Evolutionary conservation across 2,797 vertebrate species (phyloP).

Genomic region (Diplodus sargus): DNA sequence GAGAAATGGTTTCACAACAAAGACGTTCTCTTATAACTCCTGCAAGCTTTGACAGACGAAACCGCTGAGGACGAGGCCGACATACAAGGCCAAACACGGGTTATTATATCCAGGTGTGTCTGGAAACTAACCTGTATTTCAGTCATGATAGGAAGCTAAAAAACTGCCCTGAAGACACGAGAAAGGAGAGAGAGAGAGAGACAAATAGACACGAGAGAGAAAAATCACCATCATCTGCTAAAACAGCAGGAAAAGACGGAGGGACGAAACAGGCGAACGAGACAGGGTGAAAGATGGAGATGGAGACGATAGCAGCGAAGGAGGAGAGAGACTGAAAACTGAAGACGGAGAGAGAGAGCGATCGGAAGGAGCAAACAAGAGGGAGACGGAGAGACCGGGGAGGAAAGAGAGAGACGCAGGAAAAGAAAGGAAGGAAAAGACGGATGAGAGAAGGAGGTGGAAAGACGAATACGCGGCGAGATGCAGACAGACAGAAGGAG

Average conservation of each 20-base stretch:
- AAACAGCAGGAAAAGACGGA: constrained; percentile 9
- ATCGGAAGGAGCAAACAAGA: neutral
- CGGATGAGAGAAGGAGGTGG: constrained; percentile 27
- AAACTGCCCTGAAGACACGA: neutral
- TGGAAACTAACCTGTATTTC: neutral
- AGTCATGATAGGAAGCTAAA: neutral
- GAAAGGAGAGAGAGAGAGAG: neutral
- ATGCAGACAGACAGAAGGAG: constrained; percentile 44
- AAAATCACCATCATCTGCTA: neutral
- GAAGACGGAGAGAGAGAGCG: neutral
- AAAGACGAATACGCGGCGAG: constrained; percentile 44
- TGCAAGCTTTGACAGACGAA: neutral
- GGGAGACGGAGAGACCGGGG: neutral
- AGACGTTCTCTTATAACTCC: neutral
- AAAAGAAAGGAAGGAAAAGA: constrained; percentile 19
- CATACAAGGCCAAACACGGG: neutral
- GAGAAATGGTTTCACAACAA: neutral
- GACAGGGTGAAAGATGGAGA: neutral
- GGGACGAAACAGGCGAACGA: neutral
- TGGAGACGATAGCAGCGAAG: neutral
- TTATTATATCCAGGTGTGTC: constrained; percentile 1
- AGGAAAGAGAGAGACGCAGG: constrained; percentile 13
- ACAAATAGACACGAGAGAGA: neutral
- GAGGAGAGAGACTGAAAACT: neutral
- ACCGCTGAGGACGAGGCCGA: neutral